A percentile compares a stretch with the other conserved stretches of the same genome.
Evolutionary conservation across 2,888 invertebrate species (phyloP).

Genomic region (Hydrotaea cyrtoneurina): DNA sequence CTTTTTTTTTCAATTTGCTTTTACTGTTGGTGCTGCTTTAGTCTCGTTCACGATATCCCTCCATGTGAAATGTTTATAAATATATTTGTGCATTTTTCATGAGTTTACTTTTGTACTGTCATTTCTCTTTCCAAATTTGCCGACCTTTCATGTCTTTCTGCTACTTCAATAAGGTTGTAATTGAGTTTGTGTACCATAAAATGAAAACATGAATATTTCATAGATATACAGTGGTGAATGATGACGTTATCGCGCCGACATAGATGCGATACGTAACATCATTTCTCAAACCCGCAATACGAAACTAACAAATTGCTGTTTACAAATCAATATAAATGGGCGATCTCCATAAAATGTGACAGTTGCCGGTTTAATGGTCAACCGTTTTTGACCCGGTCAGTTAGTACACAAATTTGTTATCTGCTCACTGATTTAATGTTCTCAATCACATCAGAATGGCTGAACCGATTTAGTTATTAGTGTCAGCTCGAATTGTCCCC

Average conservation of each 20-base stretch:
- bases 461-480: too few species aligned
- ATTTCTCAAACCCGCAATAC: too few species aligned
- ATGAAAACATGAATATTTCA: constrained; percentile 62
- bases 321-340: too few species aligned
- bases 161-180: constrained; percentile 52
- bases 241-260: not conserved
- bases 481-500: too few species aligned
- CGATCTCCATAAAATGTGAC: too few species aligned
- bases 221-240: constrained; percentile 30
- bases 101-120: constrained; percentile 14
- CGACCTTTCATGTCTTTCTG: constrained; percentile 46
- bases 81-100: constrained; percentile 25
- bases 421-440: too few species aligned
- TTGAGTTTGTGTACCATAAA: constrained; percentile 57
- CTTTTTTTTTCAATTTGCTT: not conserved
- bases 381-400: too few species aligned
- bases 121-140: constrained; percentile 29
- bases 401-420: too few species aligned
- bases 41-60: not conserved
- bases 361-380: too few species aligned
- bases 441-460: too few species aligned
- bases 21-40: not conserved
- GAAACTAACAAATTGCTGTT: too few species aligned
- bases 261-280: too few species aligned
- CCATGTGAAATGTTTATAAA: not conserved